Percentiles rank a stretch among this genome's conserved stretches.
phyloP scores from a whole-genome alignment of 2,113 vertebrate species.

The Actenoides lindsayi region DNA sequence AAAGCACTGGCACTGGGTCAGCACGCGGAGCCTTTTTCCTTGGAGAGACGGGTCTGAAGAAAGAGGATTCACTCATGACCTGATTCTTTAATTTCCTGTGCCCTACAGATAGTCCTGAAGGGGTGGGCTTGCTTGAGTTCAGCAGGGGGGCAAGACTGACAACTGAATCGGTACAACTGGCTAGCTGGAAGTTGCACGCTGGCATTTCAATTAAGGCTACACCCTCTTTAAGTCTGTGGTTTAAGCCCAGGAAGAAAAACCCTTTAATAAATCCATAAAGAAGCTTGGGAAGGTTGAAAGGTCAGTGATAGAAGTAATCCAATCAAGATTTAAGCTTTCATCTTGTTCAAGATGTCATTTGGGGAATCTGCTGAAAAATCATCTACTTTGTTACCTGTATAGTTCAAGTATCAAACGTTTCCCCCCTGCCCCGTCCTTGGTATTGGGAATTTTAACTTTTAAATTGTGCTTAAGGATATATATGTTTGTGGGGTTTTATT shows the following conservation, averaged over 20 bases:
- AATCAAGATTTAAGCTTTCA: background rate
- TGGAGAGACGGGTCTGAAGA: background rate
- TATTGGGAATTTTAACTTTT: background rate
- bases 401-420: background rate
- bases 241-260: background rate
- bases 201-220: background rate
- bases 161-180: fast-evolving
- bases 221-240: background rate
- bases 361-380: background rate
- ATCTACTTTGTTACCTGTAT: background rate
- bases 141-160: background rate
- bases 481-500: background rate
- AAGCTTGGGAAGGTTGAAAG: background rate
- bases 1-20: background rate
- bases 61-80: background rate
- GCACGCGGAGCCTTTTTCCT: background rate
- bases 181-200: background rate
- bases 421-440: background rate
- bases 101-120: background rate
- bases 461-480: background rate
- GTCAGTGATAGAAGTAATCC: background rate
- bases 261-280: background rate
- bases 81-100: background rate
- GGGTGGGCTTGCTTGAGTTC: background rate
- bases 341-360: background rate